Evolutionary conservation across 2,888 invertebrate species (phyloP).

Genomic region (Polylopha cassiicola): DNA sequence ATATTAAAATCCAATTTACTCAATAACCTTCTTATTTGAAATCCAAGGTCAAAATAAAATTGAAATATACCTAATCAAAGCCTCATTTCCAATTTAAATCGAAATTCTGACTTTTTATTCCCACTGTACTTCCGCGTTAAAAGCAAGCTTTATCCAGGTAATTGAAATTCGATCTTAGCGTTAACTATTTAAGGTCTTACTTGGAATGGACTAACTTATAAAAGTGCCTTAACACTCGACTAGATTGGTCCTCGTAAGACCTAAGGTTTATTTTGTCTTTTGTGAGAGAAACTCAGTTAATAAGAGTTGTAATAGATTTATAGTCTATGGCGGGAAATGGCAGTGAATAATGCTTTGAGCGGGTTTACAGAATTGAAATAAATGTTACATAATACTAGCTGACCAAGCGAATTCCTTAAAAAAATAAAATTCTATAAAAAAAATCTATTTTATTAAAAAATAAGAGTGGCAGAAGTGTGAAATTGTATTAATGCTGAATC

Average conservation of each 20-base stretch:
- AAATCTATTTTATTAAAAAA: too few species aligned
- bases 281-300: slow-evolving; percentile 7
- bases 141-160: neutral
- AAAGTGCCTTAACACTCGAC: slow-evolving; percentile 5
- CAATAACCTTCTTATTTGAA: too few species aligned
- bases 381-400: too few species aligned
- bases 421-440: too few species aligned
- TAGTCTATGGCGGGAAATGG: slow-evolving; percentile 1
- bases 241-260: slow-evolving; percentile 1
- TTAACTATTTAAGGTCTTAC: neutral
- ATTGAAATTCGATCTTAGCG: neutral
- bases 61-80: too few species aligned
- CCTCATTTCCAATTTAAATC: neutral
- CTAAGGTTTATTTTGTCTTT: slow-evolving; percentile 13
- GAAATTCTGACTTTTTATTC: neutral
- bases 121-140: slow-evolving; percentile 11
- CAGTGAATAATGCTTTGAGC: too few species aligned
- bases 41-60: too few species aligned
- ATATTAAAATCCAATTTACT: too few species aligned
- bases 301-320: slow-evolving; percentile 16
- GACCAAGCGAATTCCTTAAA: too few species aligned
- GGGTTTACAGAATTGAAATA: too few species aligned
- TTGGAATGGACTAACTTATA: neutral
- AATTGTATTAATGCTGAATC: too few species aligned
- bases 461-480: too few species aligned